A percentile compares a stretch with the other conserved stretches of the same genome.
Conservation (phyloP, 2,888 invertebrate genomes). For the Melanostoma scalare region DNA sequence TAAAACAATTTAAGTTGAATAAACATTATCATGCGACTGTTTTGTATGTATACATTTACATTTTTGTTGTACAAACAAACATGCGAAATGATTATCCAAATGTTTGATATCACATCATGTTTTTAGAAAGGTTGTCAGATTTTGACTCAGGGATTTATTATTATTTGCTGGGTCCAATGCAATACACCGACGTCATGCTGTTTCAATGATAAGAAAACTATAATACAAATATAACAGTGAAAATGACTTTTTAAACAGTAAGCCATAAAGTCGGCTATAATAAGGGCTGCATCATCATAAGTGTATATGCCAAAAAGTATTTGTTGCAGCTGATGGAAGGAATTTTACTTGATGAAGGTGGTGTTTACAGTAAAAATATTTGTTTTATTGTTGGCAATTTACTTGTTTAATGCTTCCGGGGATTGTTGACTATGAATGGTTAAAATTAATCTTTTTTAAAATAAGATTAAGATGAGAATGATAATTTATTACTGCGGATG, state of each 20-base stretch:
- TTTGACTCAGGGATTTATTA: conserved; percentile 61
- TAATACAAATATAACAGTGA: conserved; percentile 38
- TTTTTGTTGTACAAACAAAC: conserved; percentile 20
- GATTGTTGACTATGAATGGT: too few relatives aligned
- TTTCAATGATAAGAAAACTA: conserved; percentile 53
- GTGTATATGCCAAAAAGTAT: too few relatives aligned
- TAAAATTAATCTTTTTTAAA: too few relatives aligned
- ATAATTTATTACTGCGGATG: too few relatives aligned
- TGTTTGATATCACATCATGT: conserved; percentile 40
- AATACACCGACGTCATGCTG: conserved; percentile 34
- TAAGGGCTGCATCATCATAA: too few relatives aligned
- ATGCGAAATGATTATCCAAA: conserved; percentile 59
- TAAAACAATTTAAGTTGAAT: conserved; percentile 23
- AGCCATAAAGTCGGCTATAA: not conserved
- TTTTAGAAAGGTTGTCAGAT: conserved; percentile 43
- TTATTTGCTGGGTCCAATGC: conserved; percentile 16
- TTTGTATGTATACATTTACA: conserved; percentile 18
- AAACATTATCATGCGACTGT: conserved; percentile 37
- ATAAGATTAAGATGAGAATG: too few relatives aligned
- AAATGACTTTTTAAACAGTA: conserved; percentile 20
- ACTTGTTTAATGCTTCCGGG: too few relatives aligned
- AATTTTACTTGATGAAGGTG: too few relatives aligned
- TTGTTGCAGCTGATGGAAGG: too few relatives aligned
- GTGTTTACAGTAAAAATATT: too few relatives aligned
- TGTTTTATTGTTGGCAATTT: too few relatives aligned